These are phyloP conservation scores for Protophormia terraenovae DNA, from an alignment of 2,888 invertebrate genomes.

Conservation along the genomic window DNA sequence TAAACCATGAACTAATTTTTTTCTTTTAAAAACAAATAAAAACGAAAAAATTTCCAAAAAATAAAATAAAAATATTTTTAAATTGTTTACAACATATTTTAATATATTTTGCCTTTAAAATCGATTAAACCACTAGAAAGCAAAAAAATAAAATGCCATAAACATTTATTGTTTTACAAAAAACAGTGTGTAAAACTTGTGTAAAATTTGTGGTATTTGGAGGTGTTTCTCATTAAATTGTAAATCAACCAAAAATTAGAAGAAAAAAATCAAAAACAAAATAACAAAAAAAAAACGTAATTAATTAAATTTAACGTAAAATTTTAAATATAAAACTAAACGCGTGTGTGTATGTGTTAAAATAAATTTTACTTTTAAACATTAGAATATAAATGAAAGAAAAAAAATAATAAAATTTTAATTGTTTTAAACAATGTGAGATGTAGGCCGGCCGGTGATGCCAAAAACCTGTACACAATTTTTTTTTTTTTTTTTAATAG, in stretches of 20 bases:
- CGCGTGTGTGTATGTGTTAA: background rate
- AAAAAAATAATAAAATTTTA: background rate
- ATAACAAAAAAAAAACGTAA: background rate
- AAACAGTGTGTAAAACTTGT: too few species aligned
- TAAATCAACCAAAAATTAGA: background rate
- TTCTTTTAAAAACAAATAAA: background rate
- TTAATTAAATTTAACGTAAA: background rate
- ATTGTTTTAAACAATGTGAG: background rate
- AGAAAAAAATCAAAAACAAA: too few species aligned
- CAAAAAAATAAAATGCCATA: too few species aligned
- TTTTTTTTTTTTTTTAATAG: too few species aligned
- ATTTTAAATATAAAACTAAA: background rate
- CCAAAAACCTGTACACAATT: background rate
- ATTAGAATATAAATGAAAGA: background rate
- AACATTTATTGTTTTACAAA: too few species aligned
- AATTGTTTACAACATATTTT: background rate
- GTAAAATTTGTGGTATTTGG: background rate
- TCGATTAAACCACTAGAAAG: too few species aligned
- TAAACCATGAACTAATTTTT: background rate
- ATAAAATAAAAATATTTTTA: too few species aligned
- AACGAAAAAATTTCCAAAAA: too few species aligned
- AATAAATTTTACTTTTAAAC: too few species aligned
- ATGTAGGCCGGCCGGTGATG: background rate
- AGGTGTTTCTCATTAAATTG: background rate
- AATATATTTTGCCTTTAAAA: background rate